Percentiles rank a stretch among this genome's conserved stretches.
Evolutionary conservation across 2,888 invertebrate genomes (phyloP).

Genomic region (Macrophya annulata): DNA sequence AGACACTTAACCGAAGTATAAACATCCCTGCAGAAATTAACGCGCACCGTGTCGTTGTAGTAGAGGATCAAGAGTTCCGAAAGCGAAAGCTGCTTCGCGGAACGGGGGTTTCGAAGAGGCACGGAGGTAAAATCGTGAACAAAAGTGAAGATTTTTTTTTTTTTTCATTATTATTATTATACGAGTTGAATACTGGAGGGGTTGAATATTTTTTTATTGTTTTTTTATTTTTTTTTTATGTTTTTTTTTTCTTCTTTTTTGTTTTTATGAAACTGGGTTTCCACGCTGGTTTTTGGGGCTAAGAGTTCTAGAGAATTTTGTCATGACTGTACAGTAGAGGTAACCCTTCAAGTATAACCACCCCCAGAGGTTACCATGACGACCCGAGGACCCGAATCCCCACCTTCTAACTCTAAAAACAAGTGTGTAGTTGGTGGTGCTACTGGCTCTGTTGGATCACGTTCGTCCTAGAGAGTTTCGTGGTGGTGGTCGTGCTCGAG

Average conservation of each 20-base stretch:
- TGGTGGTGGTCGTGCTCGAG: neutral
- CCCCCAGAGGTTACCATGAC: constrained; percentile 75
- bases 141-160: constrained; percentile 68
- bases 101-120: constrained; percentile 1
- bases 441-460: constrained; percentile 68
- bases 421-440: constrained; percentile 74
- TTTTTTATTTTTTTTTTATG: constrained; percentile 61
- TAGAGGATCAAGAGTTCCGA: constrained; percentile 67
- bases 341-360: constrained; percentile 77
- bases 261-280: constrained; percentile 63
- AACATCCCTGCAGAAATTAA: constrained; percentile 64
- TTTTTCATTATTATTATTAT: too few species aligned
- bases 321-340: constrained; percentile 73
- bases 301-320: constrained; percentile 74
- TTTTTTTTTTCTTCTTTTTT: neutral
- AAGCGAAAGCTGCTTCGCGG: constrained; percentile 71
- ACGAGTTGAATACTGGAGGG: too few species aligned
- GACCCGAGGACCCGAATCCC: constrained; percentile 72
- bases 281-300: constrained; percentile 46
- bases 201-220: too few species aligned
- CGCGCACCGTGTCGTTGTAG: neutral
- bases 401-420: constrained; percentile 73
- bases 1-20: constrained; percentile 73
- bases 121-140: constrained; percentile 67
- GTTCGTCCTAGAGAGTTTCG: constrained; percentile 57